Conservation (phyloP, 2,797 vertebrate genomes). For the Spinibarbus caldwelli region DNA sequence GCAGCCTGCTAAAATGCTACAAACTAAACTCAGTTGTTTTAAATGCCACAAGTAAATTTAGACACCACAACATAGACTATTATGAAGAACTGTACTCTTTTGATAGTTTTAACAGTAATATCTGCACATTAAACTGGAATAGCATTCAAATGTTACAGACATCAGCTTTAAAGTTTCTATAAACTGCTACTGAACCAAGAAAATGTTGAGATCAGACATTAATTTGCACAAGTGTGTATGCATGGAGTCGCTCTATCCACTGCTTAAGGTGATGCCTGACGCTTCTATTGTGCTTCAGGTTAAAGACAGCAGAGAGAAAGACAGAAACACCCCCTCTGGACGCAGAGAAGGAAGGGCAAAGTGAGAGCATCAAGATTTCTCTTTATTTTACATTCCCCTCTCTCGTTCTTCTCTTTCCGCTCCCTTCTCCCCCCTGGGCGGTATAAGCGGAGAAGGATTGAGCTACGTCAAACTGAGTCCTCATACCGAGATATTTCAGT, state of each 20-base stretch:
- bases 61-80: not conserved
- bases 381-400: conserved; percentile 25
- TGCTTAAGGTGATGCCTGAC: conserved; percentile 13
- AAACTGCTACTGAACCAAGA: not conserved
- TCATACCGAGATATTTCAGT: conserved; percentile 61
- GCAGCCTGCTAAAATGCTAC: not conserved
- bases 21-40: not conserved
- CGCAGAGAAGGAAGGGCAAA: conserved; percentile 12
- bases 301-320: conserved; percentile 5
- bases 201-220: not conserved
- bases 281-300: conserved; percentile 10
- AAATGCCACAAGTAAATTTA: not conserved
- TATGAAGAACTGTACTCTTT: not conserved
- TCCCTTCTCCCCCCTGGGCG: not conserved
- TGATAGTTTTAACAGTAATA: not conserved
- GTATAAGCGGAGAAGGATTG: conserved; percentile 7
- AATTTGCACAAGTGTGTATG: not conserved
- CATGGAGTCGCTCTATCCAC: not conserved
- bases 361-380: not conserved
- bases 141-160: not conserved
- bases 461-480: conserved; percentile 13
- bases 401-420: not conserved
- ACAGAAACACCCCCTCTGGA: conserved; percentile 16
- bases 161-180: not conserved
- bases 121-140: not conserved